These are phyloP conservation scores for Hypena proboscidalis DNA, from an alignment of 2,888 invertebrate genomes.

Conservation along the genomic window DNA sequence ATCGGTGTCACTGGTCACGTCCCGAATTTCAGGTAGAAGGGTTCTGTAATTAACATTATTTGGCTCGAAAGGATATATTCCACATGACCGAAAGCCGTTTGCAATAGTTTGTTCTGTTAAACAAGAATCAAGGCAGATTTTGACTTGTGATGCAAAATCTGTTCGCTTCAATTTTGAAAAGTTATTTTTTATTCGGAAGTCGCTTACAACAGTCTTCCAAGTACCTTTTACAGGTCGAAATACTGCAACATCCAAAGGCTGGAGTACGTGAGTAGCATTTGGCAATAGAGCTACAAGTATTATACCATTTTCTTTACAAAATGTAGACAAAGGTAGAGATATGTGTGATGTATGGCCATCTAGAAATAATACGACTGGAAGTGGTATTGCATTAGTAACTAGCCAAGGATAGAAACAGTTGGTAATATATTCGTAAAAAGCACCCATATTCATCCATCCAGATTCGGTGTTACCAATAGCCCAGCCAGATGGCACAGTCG, in stretches of 20 bases:
- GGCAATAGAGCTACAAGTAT: too few relatives aligned
- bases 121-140: not conserved
- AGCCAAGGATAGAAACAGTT: constrained; percentile 8
- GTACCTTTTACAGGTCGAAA: too few relatives aligned
- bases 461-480: constrained; percentile 7
- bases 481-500: constrained; percentile 1
- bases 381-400: constrained; percentile 4
- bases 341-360: too few relatives aligned
- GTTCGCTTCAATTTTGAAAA: not conserved
- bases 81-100: not conserved
- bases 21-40: not conserved
- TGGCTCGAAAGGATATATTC: not conserved
- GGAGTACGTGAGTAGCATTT: too few relatives aligned
- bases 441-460: too few relatives aligned
- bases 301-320: too few relatives aligned
- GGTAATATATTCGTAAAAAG: constrained; percentile 23
- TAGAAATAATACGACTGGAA: constrained; percentile 23
- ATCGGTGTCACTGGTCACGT: too few relatives aligned
- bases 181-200: not conserved
- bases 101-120: not conserved
- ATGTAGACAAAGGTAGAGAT: too few relatives aligned
- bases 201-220: constrained; percentile 10
- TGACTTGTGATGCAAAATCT: not conserved
- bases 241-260: too few relatives aligned
- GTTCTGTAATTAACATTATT: not conserved